Base-by-base conservation (phyloP, 2,113 vertebrate genomes). In the Oryzias javanicus region DNA sequence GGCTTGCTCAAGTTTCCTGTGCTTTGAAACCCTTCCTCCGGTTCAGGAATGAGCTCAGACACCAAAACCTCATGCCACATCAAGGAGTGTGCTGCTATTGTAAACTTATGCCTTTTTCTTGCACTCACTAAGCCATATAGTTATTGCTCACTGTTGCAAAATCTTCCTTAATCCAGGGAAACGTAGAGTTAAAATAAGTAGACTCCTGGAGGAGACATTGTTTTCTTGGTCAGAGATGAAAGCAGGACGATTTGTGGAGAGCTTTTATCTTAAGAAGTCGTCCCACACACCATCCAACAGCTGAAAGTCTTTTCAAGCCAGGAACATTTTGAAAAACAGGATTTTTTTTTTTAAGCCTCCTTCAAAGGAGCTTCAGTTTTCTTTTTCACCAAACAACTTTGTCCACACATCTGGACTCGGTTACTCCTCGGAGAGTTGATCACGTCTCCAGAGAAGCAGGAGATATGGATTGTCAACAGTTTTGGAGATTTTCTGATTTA, bases 1-100 rank as follows among this genome's bases (percentile, higher is more conserved):
- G 85, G 91, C 88, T 87, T 80, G 80, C 82, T 68, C 67, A 88
- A 7, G 88, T 90, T 92, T 91, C 89, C 91, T 92, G 90, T 87
- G 83, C 91, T 91, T 93, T 91, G 91, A 89, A 91, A 88, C 85
- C 76, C 70, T 85, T 89, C 82, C 87, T 85, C 80, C 52, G 54
- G 75, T 87, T 86, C 82, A 85, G 84, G 82, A 87, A 55, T 76
- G 63, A 66, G 79, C 74, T 81, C 82, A 80, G 70, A 80, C 83
- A 82, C 74, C 60, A 49, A n/a, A 86, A 61, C 56, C 77, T 64
- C 64, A 70, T 24, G 67, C 66, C 48, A 79, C 58, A 63, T 64
- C 45, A 76, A 82, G 69, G 53, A 68, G 15, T 44, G n/a, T 46
- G 48, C 69, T 78, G 68, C 18, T 64, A 48, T 76, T 78, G 63